Percentiles rank a stretch among this genome's conserved stretches.
phyloP scores from a whole-genome alignment of 2,797 vertebrate species.

The Nasua narica region DNA sequence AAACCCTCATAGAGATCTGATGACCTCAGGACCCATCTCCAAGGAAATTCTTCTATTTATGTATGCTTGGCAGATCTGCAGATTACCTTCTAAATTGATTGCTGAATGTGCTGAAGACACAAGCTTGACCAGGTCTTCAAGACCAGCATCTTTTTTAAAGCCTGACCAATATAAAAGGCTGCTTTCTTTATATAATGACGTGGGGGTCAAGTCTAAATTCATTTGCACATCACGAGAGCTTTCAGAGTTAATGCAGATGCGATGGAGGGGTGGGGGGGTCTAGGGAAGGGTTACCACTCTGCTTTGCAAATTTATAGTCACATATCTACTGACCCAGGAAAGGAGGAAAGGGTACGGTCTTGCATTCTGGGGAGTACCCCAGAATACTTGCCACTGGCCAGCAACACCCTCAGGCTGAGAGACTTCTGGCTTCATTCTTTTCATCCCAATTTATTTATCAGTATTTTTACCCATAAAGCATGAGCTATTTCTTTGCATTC shows the following conservation, averaged over 20 bases:
- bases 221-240: conserved; percentile 34
- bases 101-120: background rate
- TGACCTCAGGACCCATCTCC: background rate
- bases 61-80: background rate
- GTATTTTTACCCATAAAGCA: background rate
- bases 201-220: conserved; percentile 31
- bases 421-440: background rate
- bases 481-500: conserved; percentile 4
- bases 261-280: background rate
- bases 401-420: background rate
- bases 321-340: background rate
- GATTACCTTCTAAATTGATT: conserved; percentile 58
- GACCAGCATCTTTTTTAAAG: conserved; percentile 36
- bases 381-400: background rate
- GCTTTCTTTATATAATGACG: conserved; percentile 42
- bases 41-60: background rate
- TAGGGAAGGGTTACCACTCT: background rate
- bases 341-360: background rate
- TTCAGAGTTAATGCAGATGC: conserved; percentile 47
- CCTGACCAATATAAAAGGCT: conserved; percentile 34
- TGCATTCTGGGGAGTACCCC: background rate
- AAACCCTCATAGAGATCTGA: background rate
- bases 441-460: background rate
- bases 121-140: background rate
- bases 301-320: conserved; percentile 38